A percentile compares a stretch with the other conserved stretches of the same genome.
Evolutionary conservation across 1,140 invertebrate species (phyloP).

Genomic region (Drosophila ironensis): DNA sequence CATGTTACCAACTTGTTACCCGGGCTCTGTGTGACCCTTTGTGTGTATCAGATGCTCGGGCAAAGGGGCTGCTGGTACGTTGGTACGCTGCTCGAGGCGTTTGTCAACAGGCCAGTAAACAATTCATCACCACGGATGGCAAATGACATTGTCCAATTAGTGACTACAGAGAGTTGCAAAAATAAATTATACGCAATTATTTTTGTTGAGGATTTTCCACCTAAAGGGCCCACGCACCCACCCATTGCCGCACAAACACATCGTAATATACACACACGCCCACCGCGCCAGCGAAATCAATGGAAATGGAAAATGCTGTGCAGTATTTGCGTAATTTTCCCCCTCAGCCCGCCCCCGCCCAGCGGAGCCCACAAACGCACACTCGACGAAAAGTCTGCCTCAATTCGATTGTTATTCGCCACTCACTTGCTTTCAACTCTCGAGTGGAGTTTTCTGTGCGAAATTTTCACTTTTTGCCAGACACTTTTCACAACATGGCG

Average conservation of each 20-base stretch:
- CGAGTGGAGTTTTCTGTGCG: conserved; percentile 28
- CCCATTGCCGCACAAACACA: conserved; percentile 20
- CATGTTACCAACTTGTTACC: conserved; percentile 30
- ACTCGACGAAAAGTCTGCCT: conserved; percentile 12
- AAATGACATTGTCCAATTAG: conserved; percentile 30
- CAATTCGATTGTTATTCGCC: conserved; percentile 4
- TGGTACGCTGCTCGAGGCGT: conserved; percentile 27
- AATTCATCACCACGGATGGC: conserved; percentile 19
- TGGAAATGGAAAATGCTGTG: conserved; percentile 26
- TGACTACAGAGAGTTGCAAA: conserved; percentile 31
- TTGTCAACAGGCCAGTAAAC: conserved; percentile 37
- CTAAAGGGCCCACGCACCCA: conserved; percentile 34
- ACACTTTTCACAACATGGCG: conserved; percentile 80
- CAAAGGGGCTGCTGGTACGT: not conserved
- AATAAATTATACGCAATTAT: conserved; percentile 45
- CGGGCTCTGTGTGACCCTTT: conserved; percentile 12
- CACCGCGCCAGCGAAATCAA: conserved; percentile 23
- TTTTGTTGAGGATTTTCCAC: conserved; percentile 10
- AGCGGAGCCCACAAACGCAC: not conserved
- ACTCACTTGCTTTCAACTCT: conserved; percentile 7
- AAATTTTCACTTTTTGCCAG: conserved; percentile 43
- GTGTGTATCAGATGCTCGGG: conserved; percentile 18
- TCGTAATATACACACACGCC: not conserved
- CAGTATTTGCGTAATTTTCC: conserved; percentile 26
- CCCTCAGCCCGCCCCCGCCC: not conserved